Percentiles rank a stretch among this genome's conserved stretches.
These are phyloP conservation scores for Uria aalge DNA, from an alignment of 2,113 vertebrate species.

Conservation along the genomic window DNA sequence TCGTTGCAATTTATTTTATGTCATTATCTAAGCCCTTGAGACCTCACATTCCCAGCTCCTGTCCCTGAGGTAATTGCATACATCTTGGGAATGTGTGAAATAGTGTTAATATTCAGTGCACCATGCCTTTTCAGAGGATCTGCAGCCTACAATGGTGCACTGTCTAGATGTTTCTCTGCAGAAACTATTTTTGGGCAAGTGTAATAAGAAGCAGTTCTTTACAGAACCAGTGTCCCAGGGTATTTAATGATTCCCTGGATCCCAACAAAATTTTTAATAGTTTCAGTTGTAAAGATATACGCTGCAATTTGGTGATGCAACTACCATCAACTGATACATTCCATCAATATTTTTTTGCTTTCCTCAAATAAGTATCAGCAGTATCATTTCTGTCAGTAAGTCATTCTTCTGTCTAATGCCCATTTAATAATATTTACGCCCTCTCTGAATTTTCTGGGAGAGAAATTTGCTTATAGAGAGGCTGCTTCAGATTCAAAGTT, in stretches of 20 bases:
- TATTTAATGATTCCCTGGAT: neutral
- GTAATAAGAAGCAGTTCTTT: neutral
- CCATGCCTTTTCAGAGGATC: constrained; percentile 52
- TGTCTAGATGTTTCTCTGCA: constrained; percentile 35
- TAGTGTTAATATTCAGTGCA: constrained; percentile 71
- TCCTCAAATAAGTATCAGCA: neutral
- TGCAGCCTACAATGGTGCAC: constrained; percentile 21
- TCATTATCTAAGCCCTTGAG: constrained; percentile 79
- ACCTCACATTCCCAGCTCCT: constrained; percentile 71
- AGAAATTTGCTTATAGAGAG: neutral
- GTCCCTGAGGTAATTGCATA: constrained; percentile 77
- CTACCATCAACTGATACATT: neutral
- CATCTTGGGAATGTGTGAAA: constrained; percentile 76
- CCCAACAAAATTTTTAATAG: neutral
- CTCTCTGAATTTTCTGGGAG: neutral
- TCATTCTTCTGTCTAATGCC: neutral
- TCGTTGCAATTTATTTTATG: constrained; percentile 91
- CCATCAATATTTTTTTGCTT: neutral
- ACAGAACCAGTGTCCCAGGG: neutral
- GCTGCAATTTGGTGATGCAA: neutral
- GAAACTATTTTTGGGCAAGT: constrained; percentile 32
- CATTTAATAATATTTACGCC: neutral
- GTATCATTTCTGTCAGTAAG: neutral
- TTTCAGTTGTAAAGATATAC: neutral
- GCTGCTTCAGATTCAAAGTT: neutral